Conservation (phyloP, 1,140 invertebrate genomes). For the Calephelis virginiensis region DNA sequence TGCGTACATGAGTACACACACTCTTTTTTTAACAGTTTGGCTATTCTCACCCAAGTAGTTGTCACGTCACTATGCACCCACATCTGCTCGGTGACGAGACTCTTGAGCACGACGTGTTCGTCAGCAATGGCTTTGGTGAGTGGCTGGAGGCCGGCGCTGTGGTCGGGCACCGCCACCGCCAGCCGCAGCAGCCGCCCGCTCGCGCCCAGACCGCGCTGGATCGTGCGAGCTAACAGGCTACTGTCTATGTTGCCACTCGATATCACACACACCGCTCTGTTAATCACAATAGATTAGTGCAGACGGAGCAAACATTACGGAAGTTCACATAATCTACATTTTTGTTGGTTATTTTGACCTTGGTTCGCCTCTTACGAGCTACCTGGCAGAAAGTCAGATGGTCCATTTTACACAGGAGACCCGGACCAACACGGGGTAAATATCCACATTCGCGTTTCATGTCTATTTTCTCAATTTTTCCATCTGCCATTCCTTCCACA, state of each 20-base stretch:
- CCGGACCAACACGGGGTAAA: too few species aligned
- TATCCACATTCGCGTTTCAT: too few species aligned
- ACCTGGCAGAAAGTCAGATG: too few species aligned
- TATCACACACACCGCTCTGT: conserved; percentile 60
- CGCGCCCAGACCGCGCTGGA: conserved; percentile 59
- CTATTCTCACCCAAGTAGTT: conserved; percentile 52
- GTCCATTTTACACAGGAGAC: too few species aligned
- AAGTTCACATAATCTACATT: too few species aligned
- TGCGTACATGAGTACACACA: too few species aligned
- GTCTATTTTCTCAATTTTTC: too few species aligned
- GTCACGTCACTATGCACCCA: conserved; percentile 61
- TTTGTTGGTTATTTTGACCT: too few species aligned
- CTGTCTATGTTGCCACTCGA: conserved; percentile 63
- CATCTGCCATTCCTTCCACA: too few species aligned
- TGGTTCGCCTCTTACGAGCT: too few species aligned
- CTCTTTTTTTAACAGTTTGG: too few species aligned
- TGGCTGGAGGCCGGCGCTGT: conserved; percentile 45
- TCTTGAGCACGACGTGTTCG: conserved; percentile 56
- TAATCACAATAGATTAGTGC: conserved; percentile 16
- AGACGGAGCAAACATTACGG: too few species aligned
- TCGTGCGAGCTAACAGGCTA: conserved; percentile 48
- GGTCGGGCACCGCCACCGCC: conserved; percentile 53
- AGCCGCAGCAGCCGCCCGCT: conserved; percentile 53
- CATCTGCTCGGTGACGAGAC: conserved; percentile 63
- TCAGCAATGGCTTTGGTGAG: conserved; percentile 55